A percentile compares a stretch with the other conserved stretches of the same genome.
Conservation (phyloP, 2,113 vertebrate species). For the Danionella cerebrum region DNA sequence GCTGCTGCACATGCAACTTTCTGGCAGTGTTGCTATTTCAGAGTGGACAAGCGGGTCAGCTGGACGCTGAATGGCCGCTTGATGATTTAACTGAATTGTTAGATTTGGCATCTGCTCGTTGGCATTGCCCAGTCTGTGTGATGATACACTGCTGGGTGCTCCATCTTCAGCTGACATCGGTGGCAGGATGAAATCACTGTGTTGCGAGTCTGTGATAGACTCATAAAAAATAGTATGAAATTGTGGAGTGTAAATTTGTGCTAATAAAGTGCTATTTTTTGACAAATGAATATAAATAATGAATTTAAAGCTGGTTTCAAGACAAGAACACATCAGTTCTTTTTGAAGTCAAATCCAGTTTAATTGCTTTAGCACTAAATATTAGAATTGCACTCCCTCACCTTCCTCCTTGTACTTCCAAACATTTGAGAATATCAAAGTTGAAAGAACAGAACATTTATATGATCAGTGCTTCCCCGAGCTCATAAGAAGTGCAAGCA, state of each 20-base stretch:
- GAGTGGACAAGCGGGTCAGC: constrained; percentile 50
- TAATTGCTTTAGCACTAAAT: too few relatives aligned
- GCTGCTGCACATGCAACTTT: constrained; percentile 25
- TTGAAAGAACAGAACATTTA: too few relatives aligned
- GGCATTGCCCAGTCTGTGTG: constrained; percentile 47
- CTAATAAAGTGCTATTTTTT: neutral
- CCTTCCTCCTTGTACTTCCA: too few relatives aligned
- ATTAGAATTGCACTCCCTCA: too few relatives aligned
- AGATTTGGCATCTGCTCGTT: constrained; percentile 38
- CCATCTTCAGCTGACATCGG: constrained; percentile 40
- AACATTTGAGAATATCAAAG: too few relatives aligned
- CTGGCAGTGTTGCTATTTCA: constrained; percentile 39
- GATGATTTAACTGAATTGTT: constrained; percentile 62
- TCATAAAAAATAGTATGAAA: constrained; percentile 2
- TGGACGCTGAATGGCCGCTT: constrained; percentile 44
- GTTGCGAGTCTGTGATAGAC: neutral
- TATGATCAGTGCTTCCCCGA: too few relatives aligned
- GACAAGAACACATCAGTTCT: too few relatives aligned
- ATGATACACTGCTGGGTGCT: constrained; percentile 56
- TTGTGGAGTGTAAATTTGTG: neutral
- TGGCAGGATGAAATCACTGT: constrained; percentile 1
- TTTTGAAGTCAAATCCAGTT: too few relatives aligned
- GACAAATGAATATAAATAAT: neutral
- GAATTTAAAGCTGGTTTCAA: neutral
- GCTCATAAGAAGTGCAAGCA: too few relatives aligned